Evolutionary conservation across 2,888 invertebrate species (phyloP).

Genomic region (Synanthedon myopaeformis): DNA sequence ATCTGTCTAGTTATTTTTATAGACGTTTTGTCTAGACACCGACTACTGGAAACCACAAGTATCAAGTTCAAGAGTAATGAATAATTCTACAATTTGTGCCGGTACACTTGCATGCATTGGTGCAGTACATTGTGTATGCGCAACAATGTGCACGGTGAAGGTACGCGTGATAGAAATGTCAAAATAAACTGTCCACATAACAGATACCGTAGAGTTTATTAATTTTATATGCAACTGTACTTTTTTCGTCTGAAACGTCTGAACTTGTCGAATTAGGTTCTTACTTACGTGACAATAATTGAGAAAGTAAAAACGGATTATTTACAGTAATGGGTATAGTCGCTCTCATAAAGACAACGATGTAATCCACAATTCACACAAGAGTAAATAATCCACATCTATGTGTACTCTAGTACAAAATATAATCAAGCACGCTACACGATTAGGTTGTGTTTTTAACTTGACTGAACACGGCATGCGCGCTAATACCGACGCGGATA

Average conservation of each 20-base stretch:
- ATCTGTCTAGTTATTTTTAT: neutral
- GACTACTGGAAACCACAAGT: neutral
- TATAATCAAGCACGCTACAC: no score
- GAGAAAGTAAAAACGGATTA: no score
- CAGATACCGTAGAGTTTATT: neutral
- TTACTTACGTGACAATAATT: no score
- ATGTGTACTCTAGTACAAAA: no score
- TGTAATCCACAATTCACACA: no score
- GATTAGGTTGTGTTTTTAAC: no score
- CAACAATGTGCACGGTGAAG: slow-evolving; percentile 11
- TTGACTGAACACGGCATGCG: no score
- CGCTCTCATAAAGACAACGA: no score
- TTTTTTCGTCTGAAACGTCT: neutral
- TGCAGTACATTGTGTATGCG: slow-evolving; percentile 32
- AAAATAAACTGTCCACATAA: slow-evolving; percentile 12
- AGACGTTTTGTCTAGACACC: neutral
- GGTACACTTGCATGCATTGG: slow-evolving; percentile 35
- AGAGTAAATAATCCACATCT: no score
- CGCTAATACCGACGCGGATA: no score
- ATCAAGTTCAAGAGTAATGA: slow-evolving; percentile 23
- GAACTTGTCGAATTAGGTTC: no score
- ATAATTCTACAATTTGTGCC: slow-evolving; percentile 34
- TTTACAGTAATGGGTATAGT: no score
- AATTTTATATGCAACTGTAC: slow-evolving; percentile 1
- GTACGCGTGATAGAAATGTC: slow-evolving; percentile 31